Evolutionary conservation across 2,797 vertebrate species (phyloP).

Genomic region (Tragopan temminckii): DNA sequence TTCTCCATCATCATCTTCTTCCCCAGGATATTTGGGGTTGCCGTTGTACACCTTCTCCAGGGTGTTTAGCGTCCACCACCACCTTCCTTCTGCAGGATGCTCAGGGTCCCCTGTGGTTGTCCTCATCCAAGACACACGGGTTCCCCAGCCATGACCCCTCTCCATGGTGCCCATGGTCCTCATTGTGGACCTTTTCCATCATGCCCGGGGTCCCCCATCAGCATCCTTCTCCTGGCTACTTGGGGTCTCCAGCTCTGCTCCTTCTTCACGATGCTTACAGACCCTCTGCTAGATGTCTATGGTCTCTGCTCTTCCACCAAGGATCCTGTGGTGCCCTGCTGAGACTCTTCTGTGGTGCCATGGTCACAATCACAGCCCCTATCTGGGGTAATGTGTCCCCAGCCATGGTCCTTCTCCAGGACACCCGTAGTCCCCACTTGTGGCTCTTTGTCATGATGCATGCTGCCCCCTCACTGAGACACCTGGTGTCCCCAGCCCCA

Average conservation of each 20-base stretch:
- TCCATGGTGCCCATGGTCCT: background rate
- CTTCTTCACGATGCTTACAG: background rate
- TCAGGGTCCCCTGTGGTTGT: background rate
- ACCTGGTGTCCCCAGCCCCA: background rate
- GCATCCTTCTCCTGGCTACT: background rate
- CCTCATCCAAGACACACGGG: background rate
- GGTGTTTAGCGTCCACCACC: too few species aligned
- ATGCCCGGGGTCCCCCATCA: background rate
- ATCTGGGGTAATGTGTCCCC: background rate
- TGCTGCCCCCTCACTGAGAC: rapidly evolving
- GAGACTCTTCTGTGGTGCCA: background rate
- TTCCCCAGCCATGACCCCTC: background rate
- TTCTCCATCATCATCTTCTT: too few species aligned
- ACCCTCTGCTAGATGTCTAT: background rate
- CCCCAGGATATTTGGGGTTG: too few species aligned
- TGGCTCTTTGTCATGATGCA: background rate
- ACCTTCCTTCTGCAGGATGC: too few species aligned
- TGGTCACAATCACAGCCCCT: background rate
- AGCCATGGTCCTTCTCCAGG: background rate
- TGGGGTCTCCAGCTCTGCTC: rapidly evolving
- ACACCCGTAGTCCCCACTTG: background rate
- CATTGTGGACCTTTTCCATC: background rate
- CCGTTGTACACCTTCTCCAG: too few species aligned
- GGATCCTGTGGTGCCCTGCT: background rate
- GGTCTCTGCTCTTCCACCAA: background rate